phyloP scores from a whole-genome alignment of 2,797 vertebrate species.

The Eidolon dupreanum region DNA sequence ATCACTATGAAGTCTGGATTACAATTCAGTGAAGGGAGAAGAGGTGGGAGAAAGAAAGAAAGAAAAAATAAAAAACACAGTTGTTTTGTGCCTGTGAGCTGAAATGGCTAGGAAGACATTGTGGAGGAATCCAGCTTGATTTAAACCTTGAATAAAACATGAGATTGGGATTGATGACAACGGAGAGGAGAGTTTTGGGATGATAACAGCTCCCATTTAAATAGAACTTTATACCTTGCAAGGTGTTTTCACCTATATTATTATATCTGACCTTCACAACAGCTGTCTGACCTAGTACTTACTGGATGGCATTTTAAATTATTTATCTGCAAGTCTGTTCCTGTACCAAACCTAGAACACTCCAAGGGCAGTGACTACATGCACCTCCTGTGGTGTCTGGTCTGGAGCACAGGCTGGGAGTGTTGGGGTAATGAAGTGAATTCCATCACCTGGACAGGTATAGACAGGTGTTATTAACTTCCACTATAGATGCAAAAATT shows the following conservation, averaged over 20 bases:
- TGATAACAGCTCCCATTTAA: not conserved
- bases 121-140: not conserved
- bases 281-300: not conserved
- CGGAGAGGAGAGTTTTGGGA: not conserved
- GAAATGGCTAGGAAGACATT: not conserved
- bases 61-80: not conserved
- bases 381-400: not conserved
- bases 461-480: not conserved
- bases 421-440: not conserved
- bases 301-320: not conserved
- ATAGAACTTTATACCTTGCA: not conserved
- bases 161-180: not conserved
- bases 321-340: not conserved
- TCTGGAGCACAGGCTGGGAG: not conserved
- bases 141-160: slow-evolving; percentile 42
- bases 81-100: not conserved
- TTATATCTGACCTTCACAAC: not conserved
- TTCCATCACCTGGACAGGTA: not conserved
- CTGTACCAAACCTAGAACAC: not conserved
- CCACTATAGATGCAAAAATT: not conserved
- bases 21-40: not conserved
- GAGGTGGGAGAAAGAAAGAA: not conserved
- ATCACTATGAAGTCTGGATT: not conserved
- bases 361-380: not conserved
- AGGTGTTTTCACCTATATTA: not conserved